These are phyloP conservation scores for Reticulitermes lucifugus DNA, from an alignment of 2,888 invertebrate genomes.

Conservation along the genomic window DNA sequence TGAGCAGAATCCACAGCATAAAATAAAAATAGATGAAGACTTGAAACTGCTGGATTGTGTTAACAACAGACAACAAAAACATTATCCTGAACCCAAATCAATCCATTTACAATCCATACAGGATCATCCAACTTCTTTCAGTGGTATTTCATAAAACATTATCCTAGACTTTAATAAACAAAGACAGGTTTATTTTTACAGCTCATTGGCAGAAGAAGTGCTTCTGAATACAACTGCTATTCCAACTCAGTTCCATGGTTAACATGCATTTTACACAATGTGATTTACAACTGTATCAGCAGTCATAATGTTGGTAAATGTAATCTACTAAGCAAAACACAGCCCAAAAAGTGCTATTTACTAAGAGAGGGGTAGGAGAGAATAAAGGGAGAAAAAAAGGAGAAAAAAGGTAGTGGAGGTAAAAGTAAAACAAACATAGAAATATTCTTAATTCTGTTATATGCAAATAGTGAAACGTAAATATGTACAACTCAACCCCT, in stretches of 20 bases:
- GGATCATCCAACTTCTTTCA: not conserved
- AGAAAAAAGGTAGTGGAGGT: not conserved
- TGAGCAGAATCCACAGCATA: no score
- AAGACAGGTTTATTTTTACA: slow-evolving; percentile 2
- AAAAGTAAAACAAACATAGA: slow-evolving; percentile 15
- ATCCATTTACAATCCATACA: not conserved
- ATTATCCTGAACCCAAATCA: no score
- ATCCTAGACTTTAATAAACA: slow-evolving; percentile 6
- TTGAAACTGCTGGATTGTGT: no score
- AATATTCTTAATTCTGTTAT: slow-evolving; percentile 10
- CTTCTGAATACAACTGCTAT: not conserved
- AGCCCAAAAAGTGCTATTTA: slow-evolving; percentile 10
- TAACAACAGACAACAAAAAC: no score
- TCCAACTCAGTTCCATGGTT: slow-evolving; percentile 9
- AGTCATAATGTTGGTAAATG: slow-evolving; percentile 8
- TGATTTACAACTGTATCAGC: not conserved
- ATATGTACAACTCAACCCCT: slow-evolving; percentile 34
- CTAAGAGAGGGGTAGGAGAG: not conserved
- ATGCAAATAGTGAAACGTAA: slow-evolving; percentile 32
- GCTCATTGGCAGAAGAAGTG: slow-evolving; percentile 17
- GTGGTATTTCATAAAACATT: slow-evolving; percentile 7
- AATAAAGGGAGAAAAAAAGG: not conserved
- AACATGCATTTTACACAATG: slow-evolving; percentile 14
- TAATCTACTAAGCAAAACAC: slow-evolving; percentile 24
- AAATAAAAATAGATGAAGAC: no score